Percentiles rank a stretch among this genome's conserved stretches.
Conservation (phyloP, 2,113 vertebrate species). For the Thomomys bottae region DNA sequence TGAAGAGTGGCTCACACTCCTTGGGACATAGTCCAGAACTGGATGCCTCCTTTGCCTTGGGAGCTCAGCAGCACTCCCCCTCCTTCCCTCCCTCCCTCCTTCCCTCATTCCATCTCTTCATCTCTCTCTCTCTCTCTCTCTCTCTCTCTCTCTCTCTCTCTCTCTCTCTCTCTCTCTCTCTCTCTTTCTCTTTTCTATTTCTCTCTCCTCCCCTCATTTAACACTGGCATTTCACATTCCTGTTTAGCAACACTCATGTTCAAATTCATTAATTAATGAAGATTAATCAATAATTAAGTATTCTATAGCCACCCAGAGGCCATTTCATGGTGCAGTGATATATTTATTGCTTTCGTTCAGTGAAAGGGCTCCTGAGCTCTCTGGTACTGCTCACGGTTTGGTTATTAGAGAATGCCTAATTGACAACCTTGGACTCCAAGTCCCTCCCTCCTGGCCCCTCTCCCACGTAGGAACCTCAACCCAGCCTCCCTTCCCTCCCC, state of each 20-base stretch:
- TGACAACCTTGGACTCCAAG: neutral
- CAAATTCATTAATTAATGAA: constrained; percentile 72
- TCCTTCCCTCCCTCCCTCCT: no score
- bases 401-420: neutral
- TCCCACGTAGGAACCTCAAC: neutral
- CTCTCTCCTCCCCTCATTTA: neutral
- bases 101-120: no score
- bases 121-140: no score
- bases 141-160: no score
- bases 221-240: neutral
- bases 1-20: neutral
- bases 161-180: no score
- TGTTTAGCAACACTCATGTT: constrained; percentile 35
- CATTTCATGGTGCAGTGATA: constrained; percentile 38
- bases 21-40: rapidly evolving
- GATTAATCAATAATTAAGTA: constrained; percentile 76
- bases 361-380: neutral
- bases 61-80: neutral
- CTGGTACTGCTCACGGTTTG: neutral
- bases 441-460: neutral
- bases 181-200: no score
- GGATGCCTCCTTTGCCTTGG: neutral
- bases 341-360: constrained; percentile 56
- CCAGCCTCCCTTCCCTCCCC: no score
- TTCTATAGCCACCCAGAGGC: constrained; percentile 72